phyloP scores from a whole-genome alignment of 2,888 invertebrate species.

The Yponomeuta sedellus region DNA sequence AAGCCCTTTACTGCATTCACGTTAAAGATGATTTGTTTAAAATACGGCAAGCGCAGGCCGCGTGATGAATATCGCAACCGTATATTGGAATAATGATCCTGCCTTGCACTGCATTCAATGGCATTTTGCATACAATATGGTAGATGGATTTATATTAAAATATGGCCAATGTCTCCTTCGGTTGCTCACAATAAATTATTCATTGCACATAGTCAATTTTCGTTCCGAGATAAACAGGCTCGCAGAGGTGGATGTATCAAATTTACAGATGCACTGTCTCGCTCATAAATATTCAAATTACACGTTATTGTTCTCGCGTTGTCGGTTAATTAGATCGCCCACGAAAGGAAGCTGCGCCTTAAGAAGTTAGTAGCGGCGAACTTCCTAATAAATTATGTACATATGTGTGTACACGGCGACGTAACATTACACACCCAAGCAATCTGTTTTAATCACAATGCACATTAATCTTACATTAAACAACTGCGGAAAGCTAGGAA shows the following conservation, averaged over 20 bases:
- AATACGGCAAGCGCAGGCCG: slow-evolving; percentile 58
- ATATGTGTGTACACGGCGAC: slow-evolving; percentile 29
- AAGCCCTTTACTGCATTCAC: slow-evolving; percentile 32
- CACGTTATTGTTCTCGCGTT: slow-evolving; percentile 69
- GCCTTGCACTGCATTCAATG: slow-evolving; percentile 73
- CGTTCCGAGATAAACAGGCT: slow-evolving; percentile 59
- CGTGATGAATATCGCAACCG: slow-evolving; percentile 72
- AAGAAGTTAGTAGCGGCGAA: slow-evolving; percentile 63
- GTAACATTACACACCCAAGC: slow-evolving; percentile 31
- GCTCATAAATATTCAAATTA: slow-evolving; percentile 72
- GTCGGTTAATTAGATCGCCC: slow-evolving; percentile 73
- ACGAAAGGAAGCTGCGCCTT: slow-evolving; percentile 61
- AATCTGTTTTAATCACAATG: slow-evolving; percentile 39
- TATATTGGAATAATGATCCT: slow-evolving; percentile 74
- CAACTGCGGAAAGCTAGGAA: neutral
- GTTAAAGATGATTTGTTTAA: slow-evolving; percentile 75
- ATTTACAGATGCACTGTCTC: slow-evolving; percentile 52
- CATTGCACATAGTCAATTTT: slow-evolving; percentile 73
- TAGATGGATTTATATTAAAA: slow-evolving; percentile 76
- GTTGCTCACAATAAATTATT: slow-evolving; percentile 73
- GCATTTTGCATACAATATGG: slow-evolving; percentile 76
- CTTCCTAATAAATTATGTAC: slow-evolving; percentile 53
- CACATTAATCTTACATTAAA: slow-evolving; percentile 46
- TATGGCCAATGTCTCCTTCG: slow-evolving; percentile 71
- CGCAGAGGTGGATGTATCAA: slow-evolving; percentile 51